Percentiles rank a stretch among this genome's conserved stretches.
These are phyloP conservation scores for Pungitius pungitius DNA, from an alignment of 2,113 vertebrate species.

Conservation along the genomic window DNA sequence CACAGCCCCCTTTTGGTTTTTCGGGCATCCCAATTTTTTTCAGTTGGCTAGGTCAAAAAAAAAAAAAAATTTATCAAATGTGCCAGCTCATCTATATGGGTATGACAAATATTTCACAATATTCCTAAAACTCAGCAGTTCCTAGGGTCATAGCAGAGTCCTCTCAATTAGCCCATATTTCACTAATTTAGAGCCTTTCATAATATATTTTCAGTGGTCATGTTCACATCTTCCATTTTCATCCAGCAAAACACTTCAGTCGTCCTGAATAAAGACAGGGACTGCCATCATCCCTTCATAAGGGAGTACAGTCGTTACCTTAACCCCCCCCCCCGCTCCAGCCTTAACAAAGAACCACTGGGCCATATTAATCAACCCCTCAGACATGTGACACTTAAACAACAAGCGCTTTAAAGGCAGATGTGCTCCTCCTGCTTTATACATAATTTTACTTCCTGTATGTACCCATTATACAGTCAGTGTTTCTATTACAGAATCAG, in stretches of 20 bases:
- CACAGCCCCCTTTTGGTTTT: not conserved
- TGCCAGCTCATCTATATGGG: too few relatives aligned
- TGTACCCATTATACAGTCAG: conserved; percentile 65
- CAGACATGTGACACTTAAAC: too few relatives aligned
- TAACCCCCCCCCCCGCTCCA: too few relatives aligned
- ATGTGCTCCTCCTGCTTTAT: conserved; percentile 56
- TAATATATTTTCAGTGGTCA: not conserved
- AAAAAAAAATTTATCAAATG: too few relatives aligned
- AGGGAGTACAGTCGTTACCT: not conserved
- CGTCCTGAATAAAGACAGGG: not conserved
- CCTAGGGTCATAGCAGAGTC: not conserved
- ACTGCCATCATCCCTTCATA: not conserved
- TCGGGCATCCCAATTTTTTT: not conserved
- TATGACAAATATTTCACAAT: too few relatives aligned
- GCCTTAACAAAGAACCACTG: not conserved
- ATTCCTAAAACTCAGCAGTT: not conserved
- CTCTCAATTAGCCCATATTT: not conserved
- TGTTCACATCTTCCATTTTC: not conserved
- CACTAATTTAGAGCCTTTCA: not conserved
- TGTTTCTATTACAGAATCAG: conserved; percentile 54
- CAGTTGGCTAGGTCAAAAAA: too few relatives aligned
- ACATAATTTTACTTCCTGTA: conserved; percentile 66
- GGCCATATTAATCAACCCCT: too few relatives aligned
- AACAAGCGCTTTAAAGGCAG: not conserved
- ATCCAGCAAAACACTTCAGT: not conserved